A percentile compares a stretch with the other conserved stretches of the same genome.
phyloP scores from a whole-genome alignment of 2,113 vertebrate genomes.

The Anser cygnoides region DNA sequence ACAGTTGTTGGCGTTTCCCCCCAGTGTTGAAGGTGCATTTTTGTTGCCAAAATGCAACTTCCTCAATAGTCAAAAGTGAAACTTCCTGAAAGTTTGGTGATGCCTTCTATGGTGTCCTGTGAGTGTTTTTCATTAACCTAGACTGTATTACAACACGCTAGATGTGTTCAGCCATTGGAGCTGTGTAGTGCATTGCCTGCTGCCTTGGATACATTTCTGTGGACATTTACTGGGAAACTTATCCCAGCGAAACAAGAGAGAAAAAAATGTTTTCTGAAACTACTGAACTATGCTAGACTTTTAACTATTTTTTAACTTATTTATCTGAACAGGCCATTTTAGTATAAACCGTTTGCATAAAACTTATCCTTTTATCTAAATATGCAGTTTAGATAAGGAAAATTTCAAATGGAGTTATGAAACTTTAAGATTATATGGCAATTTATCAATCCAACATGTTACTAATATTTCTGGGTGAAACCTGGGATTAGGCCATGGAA shows the following conservation, averaged over 20 bases:
- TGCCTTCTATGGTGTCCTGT: neutral
- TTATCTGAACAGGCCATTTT: neutral
- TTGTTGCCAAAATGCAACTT: neutral
- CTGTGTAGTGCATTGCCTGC: neutral
- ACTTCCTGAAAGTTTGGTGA: neutral
- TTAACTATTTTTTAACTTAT: neutral
- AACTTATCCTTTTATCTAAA: neutral
- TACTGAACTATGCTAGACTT: neutral
- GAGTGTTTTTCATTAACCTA: neutral
- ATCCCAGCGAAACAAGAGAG: neutral
- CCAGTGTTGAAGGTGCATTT: neutral
- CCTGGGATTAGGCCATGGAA: neutral
- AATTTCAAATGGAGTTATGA: neutral
- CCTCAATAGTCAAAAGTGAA: neutral
- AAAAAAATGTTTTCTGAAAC: neutral
- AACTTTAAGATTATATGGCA: neutral
- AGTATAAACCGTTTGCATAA: neutral
- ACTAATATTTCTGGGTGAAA: neutral
- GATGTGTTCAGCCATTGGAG: neutral
- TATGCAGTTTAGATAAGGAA: neutral
- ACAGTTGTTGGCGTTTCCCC: neutral
- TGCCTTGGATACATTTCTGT: neutral
- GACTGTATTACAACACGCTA: accelerated
- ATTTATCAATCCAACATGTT: neutral
- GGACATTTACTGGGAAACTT: neutral